phyloP scores from a whole-genome alignment of 2,888 invertebrate genomes.

The Ommatoiulus sabulosus region DNA sequence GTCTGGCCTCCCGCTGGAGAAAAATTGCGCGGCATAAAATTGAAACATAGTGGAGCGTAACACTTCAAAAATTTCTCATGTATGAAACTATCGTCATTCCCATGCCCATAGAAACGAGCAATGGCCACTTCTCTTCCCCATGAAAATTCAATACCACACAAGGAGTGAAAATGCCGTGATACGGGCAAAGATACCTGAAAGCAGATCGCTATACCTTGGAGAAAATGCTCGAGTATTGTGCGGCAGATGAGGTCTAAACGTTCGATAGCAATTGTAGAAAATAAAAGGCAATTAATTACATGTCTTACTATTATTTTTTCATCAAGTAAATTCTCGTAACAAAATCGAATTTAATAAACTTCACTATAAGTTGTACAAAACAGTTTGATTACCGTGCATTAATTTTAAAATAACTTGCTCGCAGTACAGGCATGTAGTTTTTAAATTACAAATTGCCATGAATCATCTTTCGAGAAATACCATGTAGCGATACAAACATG shows the following conservation, averaged over 20 bases:
- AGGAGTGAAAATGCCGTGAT: not conserved
- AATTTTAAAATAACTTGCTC: not conserved
- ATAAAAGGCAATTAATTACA: not conserved
- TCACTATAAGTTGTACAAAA: too few relatives aligned
- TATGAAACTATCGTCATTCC: not conserved
- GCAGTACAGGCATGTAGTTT: not conserved
- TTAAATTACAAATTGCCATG: not conserved
- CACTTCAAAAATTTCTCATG: conserved; percentile 18
- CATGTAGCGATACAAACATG: too few relatives aligned
- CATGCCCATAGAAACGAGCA: conserved; percentile 40
- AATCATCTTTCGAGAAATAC: too few relatives aligned
- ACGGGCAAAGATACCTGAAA: not conserved
- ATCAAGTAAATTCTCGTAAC: too few relatives aligned
- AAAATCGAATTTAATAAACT: too few relatives aligned
- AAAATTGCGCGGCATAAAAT: not conserved
- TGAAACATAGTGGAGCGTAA: not conserved
- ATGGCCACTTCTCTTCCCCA: not conserved
- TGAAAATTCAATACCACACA: not conserved
- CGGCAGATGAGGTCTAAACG: not conserved
- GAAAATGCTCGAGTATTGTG: not conserved
- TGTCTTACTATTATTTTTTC: not conserved
- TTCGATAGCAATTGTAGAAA: not conserved
- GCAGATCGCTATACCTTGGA: not conserved
- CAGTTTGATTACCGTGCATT: too few relatives aligned
- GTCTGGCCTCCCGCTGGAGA: not conserved